Evolutionary conservation across 2,113 vertebrate species (phyloP), one percentile per base, ranked within the genome.

Genomic region (Machaerirhynchus nigripectus): DNA sequence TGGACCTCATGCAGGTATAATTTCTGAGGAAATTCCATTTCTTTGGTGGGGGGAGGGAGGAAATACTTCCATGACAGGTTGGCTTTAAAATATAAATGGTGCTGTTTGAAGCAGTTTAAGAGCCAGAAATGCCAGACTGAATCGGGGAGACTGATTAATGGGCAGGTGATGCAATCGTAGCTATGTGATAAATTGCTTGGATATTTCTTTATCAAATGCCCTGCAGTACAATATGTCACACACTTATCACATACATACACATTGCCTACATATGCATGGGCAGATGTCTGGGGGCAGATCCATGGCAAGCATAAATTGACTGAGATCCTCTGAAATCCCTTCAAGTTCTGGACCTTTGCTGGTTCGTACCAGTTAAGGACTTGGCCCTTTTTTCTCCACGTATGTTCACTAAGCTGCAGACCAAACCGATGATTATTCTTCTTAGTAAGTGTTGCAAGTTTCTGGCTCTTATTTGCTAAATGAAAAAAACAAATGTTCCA

Each of bases 61-160:
- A 96, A 96, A 94, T 94, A 70, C 47, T 90, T 96, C 71, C 31
- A 0, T 95, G 93, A 90, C 94, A 96, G 87, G 30, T 83, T 89
- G 82, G 80, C 52, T 95, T 94, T 94, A 92, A 93, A 96, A 84
- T 94, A 90, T 90, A 92, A 94, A 91, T 81, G 75, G 55, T 88
- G 59, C 75, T 96, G 59, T 93, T 65, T 91, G 94, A 93, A 93
- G 59, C 52, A 77, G 59, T 74, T 89, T 91, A 85, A 82, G 42
- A 94, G 74, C 50, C 75, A 94, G 39, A 81, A 95, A 95, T 80
- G 55, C 55, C 71, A 93, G 67, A 90, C 53, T 83, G 69, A 69
- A 65, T 9, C 0, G 0, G 10, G 42, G 22, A 83, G 60, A 74
- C 9, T 28, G 90, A 94, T 91, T 95, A 94, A 96, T 71, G 44